Evolutionary conservation across 1,140 invertebrate species (phyloP).

Genomic region (Trichonephila inaurata): DNA sequence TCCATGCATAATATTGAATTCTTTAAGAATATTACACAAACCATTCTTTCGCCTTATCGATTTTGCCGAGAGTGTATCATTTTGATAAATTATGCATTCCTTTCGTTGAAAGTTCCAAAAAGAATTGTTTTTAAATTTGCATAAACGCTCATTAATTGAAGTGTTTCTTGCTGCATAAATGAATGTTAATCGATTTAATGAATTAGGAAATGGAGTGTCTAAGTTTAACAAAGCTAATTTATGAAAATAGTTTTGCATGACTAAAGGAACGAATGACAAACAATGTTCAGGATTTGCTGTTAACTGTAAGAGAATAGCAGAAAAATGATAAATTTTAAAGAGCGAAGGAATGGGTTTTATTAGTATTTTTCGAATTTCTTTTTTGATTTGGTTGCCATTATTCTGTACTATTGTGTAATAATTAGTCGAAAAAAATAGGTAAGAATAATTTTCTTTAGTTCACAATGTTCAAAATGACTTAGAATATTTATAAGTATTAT

Average conservation of each 20-base stretch:
- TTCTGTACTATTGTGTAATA: no score
- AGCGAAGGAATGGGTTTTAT: not conserved
- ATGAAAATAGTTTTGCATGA: not conserved
- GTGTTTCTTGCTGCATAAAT: conserved; percentile 5
- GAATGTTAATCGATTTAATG: conserved; percentile 15
- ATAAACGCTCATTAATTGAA: conserved; percentile 12
- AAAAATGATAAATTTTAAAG: not conserved
- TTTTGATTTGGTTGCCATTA: no score
- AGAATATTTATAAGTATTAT: no score
- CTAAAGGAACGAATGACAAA: not conserved
- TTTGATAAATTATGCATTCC: conserved; percentile 26
- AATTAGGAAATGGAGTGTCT: not conserved
- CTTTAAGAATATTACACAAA: not conserved
- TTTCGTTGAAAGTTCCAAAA: not conserved
- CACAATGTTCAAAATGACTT: no score
- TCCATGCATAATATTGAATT: not conserved
- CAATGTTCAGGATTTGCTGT: not conserved
- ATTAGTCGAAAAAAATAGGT: no score
- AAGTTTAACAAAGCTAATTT: conserved; percentile 6
- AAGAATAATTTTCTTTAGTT: no score
- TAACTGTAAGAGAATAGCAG: not conserved
- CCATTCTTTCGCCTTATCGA: not conserved
- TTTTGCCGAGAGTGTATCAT: not conserved
- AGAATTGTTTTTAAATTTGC: conserved; percentile 18
- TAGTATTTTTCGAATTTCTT: not conserved